Conservation (phyloP, 2,113 vertebrate species). For the Ia io region DNA sequence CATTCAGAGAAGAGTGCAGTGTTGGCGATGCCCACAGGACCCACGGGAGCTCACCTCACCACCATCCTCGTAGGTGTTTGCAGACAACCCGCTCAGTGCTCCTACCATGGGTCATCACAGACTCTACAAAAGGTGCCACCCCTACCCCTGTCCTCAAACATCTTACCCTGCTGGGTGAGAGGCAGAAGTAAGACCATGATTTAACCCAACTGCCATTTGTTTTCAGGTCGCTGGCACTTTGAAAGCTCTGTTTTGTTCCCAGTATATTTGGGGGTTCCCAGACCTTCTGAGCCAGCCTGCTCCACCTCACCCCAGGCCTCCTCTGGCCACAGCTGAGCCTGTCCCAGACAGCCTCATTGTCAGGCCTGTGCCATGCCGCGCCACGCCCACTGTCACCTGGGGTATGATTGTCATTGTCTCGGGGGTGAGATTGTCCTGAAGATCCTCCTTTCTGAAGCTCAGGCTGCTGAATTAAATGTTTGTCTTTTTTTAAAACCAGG, state of each 20-base stretch:
- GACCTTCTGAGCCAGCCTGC: background rate
- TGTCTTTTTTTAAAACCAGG: background rate
- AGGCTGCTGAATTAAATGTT: background rate
- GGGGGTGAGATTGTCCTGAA: background rate
- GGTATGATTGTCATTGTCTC: background rate
- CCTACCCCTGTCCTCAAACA: background rate
- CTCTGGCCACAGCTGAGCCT: background rate
- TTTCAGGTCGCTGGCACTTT: background rate
- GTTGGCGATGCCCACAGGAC: too few species aligned
- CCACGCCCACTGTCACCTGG: background rate
- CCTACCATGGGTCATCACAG: background rate
- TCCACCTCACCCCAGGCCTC: background rate
- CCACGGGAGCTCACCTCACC: background rate
- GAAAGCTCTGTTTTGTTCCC: background rate
- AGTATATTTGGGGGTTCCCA: background rate
- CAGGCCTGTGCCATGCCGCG: background rate
- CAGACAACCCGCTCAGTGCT: background rate
- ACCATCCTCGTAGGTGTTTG: fast-evolving
- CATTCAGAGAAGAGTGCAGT: background rate
- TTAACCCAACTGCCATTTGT: background rate
- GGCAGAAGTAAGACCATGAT: background rate
- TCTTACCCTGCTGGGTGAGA: fast-evolving
- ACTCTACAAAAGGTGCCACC: background rate
- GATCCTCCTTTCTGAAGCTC: background rate
- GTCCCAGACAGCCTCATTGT: background rate